Percentiles rank a stretch among this genome's conserved stretches.
These are phyloP conservation scores for Limenitis camilla DNA, from an alignment of 2,888 invertebrate genomes.

Conservation along the genomic window DNA sequence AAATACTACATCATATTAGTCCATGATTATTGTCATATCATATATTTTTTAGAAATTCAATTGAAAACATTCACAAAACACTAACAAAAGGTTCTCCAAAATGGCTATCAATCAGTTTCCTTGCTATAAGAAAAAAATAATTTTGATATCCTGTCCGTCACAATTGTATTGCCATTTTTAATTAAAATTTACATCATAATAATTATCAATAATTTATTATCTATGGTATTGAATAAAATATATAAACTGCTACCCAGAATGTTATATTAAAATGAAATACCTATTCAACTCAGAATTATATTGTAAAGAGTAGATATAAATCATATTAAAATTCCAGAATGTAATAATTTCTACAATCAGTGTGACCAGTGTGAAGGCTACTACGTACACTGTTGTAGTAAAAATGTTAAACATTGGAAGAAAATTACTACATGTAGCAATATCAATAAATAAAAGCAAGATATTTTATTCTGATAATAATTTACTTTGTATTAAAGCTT, in stretches of 20 bases:
- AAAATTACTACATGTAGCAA: no score
- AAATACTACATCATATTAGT: conserved; percentile 18
- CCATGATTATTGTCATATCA: conserved; percentile 31
- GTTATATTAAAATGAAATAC: neutral
- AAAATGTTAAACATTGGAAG: no score
- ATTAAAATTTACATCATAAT: conserved; percentile 31
- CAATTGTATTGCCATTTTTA: conserved; percentile 64
- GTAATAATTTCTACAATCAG: neutral
- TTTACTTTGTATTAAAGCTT: no score
- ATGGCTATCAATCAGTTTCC: conserved; percentile 70
- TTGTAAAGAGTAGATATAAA: neutral
- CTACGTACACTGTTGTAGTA: no score
- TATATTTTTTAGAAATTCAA: conserved; percentile 53
- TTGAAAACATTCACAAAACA: conserved; percentile 76
- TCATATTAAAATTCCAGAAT: neutral
- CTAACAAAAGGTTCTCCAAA: conserved; percentile 75
- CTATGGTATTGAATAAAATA: conserved; percentile 34
- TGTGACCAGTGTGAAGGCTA: neutral
- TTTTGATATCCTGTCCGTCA: conserved; percentile 66
- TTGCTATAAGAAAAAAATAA: conserved; percentile 64
- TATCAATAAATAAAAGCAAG: no score
- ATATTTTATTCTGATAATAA: no score
- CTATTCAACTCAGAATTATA: neutral
- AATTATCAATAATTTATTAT: conserved; percentile 28
- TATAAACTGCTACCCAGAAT: neutral